A percentile compares a stretch with the other conserved stretches of the same genome.
phyloP scores from a whole-genome alignment of 2,888 invertebrate species.

The Cantharis lateralis region DNA sequence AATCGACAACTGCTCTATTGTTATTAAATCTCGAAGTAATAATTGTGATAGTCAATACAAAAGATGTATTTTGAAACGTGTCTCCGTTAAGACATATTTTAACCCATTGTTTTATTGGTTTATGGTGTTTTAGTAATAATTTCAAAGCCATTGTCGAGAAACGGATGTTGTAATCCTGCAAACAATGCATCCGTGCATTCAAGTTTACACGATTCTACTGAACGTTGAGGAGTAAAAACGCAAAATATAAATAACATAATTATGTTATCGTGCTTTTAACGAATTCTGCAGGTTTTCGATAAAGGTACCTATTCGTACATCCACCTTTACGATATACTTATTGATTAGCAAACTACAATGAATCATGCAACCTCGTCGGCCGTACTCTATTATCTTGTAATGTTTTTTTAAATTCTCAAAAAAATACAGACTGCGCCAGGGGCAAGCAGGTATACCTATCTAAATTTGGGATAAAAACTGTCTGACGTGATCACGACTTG shows the following conservation, averaged over 20 bases:
- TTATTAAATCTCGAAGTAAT: not conserved
- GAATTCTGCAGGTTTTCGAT: conserved; percentile 1
- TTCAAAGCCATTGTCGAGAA: conserved; percentile 9
- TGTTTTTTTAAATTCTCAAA: not conserved
- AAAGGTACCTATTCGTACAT: not conserved
- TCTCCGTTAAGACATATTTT: not conserved
- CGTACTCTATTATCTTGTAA: not conserved
- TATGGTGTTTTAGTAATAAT: not conserved
- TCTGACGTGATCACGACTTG: not conserved
- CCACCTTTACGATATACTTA: not conserved
- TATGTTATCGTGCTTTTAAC: not conserved
- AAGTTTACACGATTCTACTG: not conserved
- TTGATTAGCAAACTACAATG: conserved; percentile 1
- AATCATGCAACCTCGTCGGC: not conserved
- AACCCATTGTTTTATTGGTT: not conserved
- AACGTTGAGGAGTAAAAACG: not conserved
- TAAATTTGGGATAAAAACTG: not conserved
- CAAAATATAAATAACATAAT: not conserved
- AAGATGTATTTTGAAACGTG: not conserved
- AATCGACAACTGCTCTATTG: not conserved
- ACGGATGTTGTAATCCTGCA: conserved; percentile 14
- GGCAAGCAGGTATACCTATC: not conserved
- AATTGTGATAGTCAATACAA: not conserved
- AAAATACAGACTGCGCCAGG: not conserved
- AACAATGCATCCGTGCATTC: conserved; percentile 6